These are phyloP conservation scores for Ciconia stormi DNA, from an alignment of 2,113 vertebrate species.

Conservation along the genomic window DNA sequence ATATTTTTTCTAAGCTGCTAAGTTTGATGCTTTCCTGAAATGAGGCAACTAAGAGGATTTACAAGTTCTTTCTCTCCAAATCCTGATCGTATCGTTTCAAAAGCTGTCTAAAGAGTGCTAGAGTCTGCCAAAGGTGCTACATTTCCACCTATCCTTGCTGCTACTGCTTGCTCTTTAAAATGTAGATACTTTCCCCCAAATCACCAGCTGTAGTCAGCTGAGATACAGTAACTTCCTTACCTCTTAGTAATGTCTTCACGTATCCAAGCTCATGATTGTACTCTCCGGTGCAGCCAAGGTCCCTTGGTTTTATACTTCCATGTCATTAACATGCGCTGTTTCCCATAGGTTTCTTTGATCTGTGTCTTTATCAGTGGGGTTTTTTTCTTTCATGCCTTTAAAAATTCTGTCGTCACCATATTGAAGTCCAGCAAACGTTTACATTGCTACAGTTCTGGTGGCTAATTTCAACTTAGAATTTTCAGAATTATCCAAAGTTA, in stretches of 20 bases:
- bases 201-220: background rate
- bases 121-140: background rate
- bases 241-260: accelerated
- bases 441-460: background rate
- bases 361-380: background rate
- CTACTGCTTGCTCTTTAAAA: background rate
- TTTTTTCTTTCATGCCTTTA: background rate
- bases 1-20: background rate
- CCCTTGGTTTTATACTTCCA: background rate
- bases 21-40: background rate
- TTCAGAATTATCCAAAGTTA: background rate
- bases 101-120: background rate
- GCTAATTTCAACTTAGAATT: background rate
- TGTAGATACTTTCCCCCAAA: background rate
- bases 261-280: background rate
- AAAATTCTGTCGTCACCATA: background rate
- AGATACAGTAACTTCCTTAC: background rate
- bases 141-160: background rate
- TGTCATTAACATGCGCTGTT: background rate
- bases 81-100: background rate
- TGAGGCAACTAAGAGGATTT: background rate
- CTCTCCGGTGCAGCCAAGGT: background rate
- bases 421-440: background rate
- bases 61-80: background rate
- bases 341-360: background rate